phyloP scores from a whole-genome alignment of 2,888 invertebrate genomes.

The Ophioninae sp. region DNA sequence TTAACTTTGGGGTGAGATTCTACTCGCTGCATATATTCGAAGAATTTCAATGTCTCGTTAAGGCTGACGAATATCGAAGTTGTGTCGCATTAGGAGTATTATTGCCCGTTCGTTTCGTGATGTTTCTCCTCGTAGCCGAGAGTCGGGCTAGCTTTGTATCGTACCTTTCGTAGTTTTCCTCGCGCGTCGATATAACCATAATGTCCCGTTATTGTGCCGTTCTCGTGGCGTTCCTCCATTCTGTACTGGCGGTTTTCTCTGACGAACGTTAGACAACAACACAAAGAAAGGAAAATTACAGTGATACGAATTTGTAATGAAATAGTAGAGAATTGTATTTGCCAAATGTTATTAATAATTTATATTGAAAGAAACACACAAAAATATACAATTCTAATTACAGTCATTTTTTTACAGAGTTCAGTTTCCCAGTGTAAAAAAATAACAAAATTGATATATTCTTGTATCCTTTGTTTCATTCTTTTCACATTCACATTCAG shows the following conservation, averaged over 20 bases:
- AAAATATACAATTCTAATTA: neutral
- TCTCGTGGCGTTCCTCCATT: conserved; percentile 89
- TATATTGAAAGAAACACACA: neutral
- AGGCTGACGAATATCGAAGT: neutral
- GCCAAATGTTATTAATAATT: neutral
- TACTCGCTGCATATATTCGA: conserved; percentile 3
- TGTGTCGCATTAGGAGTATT: neutral
- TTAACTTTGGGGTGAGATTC: neutral
- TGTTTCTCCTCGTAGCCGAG: conserved; percentile 85
- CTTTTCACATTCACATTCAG: too few relatives aligned
- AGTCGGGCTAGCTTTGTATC: conserved; percentile 88
- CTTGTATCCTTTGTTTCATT: neutral
- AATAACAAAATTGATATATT: neutral
- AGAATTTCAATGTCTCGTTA: conserved; percentile 2
- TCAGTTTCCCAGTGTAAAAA: neutral
- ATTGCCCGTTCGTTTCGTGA: conserved; percentile 69
- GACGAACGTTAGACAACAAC: conserved; percentile 67
- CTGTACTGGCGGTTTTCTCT: conserved; percentile 91
- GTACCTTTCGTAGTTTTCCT: conserved; percentile 89
- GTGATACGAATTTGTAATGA: conserved; percentile 45
- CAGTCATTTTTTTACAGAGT: neutral
- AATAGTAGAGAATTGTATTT: neutral
- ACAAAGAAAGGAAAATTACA: conserved; percentile 9
- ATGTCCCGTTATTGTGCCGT: conserved; percentile 89
- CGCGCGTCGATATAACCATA: conserved; percentile 90